These are phyloP conservation scores for Sepiola atlantica DNA, from an alignment of 2,888 invertebrate species.

Conservation along the genomic window DNA sequence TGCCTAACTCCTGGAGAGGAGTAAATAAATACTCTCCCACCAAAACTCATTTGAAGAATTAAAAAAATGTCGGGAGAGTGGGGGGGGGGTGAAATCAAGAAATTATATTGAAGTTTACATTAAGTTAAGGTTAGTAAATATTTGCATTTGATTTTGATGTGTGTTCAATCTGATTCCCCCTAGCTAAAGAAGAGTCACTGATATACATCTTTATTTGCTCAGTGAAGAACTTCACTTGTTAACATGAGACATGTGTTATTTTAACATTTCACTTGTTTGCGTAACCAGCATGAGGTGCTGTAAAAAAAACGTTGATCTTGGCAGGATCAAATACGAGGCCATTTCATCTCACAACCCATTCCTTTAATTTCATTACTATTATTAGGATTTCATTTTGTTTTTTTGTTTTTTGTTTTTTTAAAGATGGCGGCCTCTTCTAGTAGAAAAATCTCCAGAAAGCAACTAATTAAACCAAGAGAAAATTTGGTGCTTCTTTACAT, in stretches of 20 bases:
- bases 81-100: not conserved
- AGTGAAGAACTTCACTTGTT: not conserved
- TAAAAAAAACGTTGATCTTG: not conserved
- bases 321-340: not conserved
- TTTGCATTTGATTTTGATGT: not conserved
- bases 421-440: not conserved
- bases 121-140: not conserved
- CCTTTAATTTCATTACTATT: not conserved
- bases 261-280: not conserved
- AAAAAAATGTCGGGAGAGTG: too few species aligned
- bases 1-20: too few species aligned
- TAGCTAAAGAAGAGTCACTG: not conserved
- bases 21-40: too few species aligned
- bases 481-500: not conserved
- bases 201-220: not conserved
- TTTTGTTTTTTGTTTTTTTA: too few species aligned
- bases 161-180: not conserved
- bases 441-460: not conserved
- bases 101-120: not conserved
- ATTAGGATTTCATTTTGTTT: not conserved
- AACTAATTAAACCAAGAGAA: not conserved
- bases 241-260: not conserved
- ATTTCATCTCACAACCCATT: not conserved
- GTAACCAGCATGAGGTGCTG: not conserved
- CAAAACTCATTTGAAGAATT: too few species aligned